Percentiles rank a stretch among this genome's conserved stretches.
phyloP scores from a whole-genome alignment of 2,797 vertebrate genomes.

The Manis crassicaudata region DNA sequence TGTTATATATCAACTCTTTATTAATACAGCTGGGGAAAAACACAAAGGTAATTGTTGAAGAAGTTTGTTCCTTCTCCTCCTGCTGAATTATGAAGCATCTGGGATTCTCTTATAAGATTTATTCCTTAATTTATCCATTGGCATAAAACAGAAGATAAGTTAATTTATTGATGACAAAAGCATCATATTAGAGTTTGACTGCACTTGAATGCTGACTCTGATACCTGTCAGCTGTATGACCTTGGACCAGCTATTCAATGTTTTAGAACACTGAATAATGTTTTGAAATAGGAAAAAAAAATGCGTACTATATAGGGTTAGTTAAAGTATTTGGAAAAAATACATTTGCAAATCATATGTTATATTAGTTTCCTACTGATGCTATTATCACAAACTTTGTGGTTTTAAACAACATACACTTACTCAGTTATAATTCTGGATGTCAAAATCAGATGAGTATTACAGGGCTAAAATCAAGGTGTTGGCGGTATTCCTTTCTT shows the following conservation, averaged over 20 bases:
- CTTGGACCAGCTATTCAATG: not conserved
- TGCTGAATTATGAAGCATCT: not conserved
- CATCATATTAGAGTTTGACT: not conserved
- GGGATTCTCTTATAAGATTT: not conserved
- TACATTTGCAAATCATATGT: not conserved
- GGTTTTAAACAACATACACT: not conserved
- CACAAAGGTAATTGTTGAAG: not conserved
- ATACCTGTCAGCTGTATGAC: not conserved
- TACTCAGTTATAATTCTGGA: not conserved
- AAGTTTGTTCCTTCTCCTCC: not conserved
- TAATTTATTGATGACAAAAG: not conserved
- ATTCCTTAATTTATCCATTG: not conserved
- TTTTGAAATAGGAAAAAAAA: not conserved
- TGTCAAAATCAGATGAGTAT: not conserved
- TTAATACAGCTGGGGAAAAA: too few relatives aligned
- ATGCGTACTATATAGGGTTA: not conserved
- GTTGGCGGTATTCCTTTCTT: not conserved
- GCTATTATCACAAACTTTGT: not conserved
- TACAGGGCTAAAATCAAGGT: not conserved
- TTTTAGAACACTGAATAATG: not conserved
- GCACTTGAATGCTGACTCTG: not conserved
- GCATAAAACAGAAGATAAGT: constrained; percentile 5
- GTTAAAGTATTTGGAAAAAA: not conserved
- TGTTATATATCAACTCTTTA: not conserved
- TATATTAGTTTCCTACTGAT: not conserved